Evolutionary conservation across 2,888 invertebrate species (phyloP), one percentile per base, ranked within the genome.

Genomic region (Aplocera efformata): DNA sequence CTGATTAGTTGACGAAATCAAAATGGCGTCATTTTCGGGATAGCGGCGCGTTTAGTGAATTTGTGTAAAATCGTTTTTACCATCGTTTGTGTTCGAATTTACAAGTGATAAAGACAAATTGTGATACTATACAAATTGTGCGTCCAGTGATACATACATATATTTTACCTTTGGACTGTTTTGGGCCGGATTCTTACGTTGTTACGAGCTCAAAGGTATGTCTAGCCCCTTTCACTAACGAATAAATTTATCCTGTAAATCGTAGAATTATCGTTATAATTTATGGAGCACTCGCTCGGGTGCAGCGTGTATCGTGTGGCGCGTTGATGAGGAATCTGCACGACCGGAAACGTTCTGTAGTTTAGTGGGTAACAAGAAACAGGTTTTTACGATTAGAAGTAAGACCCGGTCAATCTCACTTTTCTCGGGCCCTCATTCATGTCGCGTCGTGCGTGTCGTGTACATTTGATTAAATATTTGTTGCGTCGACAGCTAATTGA

Each of bases 191-290:
- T 44, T 48, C 41, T 42, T 47, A 38, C 48, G 40, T 49, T 47
- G 21, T 23, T 25, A 28, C 44, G 32, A 48, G 46, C 35, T 67
- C 67, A 50, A 75, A 83, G 85, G 86, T 88, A 85, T 79, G 86
- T n/a, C n/a, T n/a, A n/a, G n/a, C 79, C 76, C 85, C 86, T 88
- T 88, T 88, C 86, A 88, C 86, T 69, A 79, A 67, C 69, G 68
- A 72, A 79, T 77, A 79, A 64, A 73, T 70, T 67, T 71, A 61
- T 60, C 60, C 56, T 60, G 60, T 73, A 43, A 67, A 66, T 71
- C 56, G 55, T 54, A 48, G 53, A 69, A 67, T 57, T 68, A 67
- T 54, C 61, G 49, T 44, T 50, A 56, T n/a, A 38, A 42, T 38
- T 46, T 27, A 29, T 37, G 26, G 47, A 32, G 35, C 39, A 32